These are phyloP conservation scores for Sphinx pinastri DNA, from an alignment of 2,888 invertebrate genomes.

Conservation along the genomic window DNA sequence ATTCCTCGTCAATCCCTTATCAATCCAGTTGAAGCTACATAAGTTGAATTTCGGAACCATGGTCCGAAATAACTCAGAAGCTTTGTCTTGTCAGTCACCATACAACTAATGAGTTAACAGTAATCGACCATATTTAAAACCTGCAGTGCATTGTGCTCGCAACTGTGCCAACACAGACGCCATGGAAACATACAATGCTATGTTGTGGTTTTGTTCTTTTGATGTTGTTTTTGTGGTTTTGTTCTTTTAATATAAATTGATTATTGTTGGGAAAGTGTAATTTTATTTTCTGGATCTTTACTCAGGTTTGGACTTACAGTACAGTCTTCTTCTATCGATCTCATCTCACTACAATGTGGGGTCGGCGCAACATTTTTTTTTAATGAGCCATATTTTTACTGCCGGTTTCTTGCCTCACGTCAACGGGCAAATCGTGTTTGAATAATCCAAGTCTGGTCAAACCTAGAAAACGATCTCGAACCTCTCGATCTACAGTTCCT, in stretches of 20 bases:
- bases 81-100: neutral
- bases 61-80: constrained; percentile 6
- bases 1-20: no score
- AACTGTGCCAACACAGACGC: constrained; percentile 60
- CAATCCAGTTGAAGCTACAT: neutral
- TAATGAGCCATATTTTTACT: no score
- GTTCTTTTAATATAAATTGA: neutral
- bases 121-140: constrained; percentile 41
- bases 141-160: constrained; percentile 46
- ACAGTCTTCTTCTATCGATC: no score
- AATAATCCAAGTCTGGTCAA: neutral
- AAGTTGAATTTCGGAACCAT: neutral
- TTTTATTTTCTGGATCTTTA: no score
- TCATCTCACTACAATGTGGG: no score
- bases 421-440: no score
- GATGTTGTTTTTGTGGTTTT: neutral
- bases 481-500: no score
- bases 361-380: no score
- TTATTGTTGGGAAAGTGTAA: no score
- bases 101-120: constrained; percentile 8
- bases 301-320: no score
- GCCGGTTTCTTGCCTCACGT: no score
- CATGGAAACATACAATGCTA: constrained; percentile 20
- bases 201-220: neutral
- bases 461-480: neutral